Evolutionary conservation across 2,113 vertebrate genomes (phyloP), one percentile per base, ranked within the genome.

Genomic region (Burhinus bistriatus): DNA sequence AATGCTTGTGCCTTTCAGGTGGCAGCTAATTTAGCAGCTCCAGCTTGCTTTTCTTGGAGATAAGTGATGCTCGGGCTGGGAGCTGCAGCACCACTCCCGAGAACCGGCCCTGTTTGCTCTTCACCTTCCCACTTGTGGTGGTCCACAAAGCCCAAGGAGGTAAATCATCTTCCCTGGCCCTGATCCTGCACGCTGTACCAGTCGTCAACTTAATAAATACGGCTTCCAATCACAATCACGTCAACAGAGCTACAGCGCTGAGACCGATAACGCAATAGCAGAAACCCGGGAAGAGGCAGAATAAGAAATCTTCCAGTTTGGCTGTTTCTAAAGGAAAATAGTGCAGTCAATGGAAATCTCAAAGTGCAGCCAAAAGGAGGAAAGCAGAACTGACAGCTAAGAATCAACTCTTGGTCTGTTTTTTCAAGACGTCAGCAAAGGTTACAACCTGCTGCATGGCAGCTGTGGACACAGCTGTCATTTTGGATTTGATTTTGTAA

Each of bases 181-280:
- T 0, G 0, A 59, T 72, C 21, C 70, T 25, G 26, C 47, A 34
- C 0, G 0, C 15, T 29, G 10, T 9, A 19, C 42, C 38, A 42
- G 22, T 21, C 9, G 9, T 17, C 54, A 72, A 23, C 26, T 54
- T 38, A 30, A 79, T n/a, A 83, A 92, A 54, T 13, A 32, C 1
- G 2, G 16, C 2, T 78, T 78, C 32, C 42, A n/a, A 47, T 58
- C 49, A 22, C 77, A 90, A 30, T 42, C 20, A 26, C 4, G 38
- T 45, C 66, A 44, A 26, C 21, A 58, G 21, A 92, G 32, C 58
- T 38, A n/a, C 44, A 6, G 23, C 34, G 26, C 42, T 54, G 9
- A 9, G 45, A n/a, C 32, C 11, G 42, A 57, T 38, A 87, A 83
- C 2, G 5, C 22, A 19, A 26, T 1, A 65, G 11, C 10, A 44